phyloP scores from a whole-genome alignment of 2,888 invertebrate species.

The Ichneumon xanthorius region DNA sequence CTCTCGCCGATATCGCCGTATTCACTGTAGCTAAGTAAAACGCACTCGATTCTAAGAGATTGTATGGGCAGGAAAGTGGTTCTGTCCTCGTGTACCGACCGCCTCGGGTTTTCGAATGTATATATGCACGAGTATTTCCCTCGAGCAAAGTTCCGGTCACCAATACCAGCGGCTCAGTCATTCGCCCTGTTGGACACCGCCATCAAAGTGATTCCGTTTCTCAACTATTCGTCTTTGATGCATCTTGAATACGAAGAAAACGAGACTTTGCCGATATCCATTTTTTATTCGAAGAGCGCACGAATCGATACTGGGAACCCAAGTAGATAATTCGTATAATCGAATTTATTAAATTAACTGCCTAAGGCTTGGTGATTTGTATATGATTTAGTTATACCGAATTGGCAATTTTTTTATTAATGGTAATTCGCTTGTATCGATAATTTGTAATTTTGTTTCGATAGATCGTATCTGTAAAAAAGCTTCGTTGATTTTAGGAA shows the following conservation, averaged over 20 bases:
- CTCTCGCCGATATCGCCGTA: conserved; percentile 8
- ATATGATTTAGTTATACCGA: background rate
- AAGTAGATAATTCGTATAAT: background rate
- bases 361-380: background rate
- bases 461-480: background rate
- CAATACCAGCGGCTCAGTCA: conserved; percentile 22
- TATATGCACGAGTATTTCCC: conserved; percentile 9
- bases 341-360: background rate
- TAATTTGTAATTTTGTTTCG: background rate
- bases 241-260: background rate
- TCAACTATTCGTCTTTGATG: conserved; percentile 6
- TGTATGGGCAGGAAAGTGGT: conserved; percentile 37
- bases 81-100: conserved; percentile 13
- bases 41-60: conserved; percentile 24
- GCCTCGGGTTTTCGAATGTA: conserved; percentile 9
- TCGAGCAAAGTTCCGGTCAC: conserved; percentile 41
- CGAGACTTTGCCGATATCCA: background rate
- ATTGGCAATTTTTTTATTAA: background rate
- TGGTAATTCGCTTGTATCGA: background rate
- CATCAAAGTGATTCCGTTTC: conserved; percentile 35
- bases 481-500: background rate
- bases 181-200: conserved; percentile 20
- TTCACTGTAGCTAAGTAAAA: conserved; percentile 12
- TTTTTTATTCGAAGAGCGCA: background rate
- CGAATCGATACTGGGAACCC: background rate